Conservation (phyloP, 2,113 vertebrate genomes). For the Hypanus sabinus region DNA sequence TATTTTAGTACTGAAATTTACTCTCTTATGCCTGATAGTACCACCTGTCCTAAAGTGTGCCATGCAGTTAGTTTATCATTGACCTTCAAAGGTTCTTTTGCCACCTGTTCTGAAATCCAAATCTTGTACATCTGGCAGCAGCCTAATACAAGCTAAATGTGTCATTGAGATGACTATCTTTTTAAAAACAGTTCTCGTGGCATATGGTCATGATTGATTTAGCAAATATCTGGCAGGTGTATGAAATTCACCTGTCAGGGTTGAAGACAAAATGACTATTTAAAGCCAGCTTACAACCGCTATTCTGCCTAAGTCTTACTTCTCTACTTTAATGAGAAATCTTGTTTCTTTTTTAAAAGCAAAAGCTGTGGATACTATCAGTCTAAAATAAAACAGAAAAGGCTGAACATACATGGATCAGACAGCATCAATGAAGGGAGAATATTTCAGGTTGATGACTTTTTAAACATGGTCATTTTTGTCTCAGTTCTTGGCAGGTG, state of each 20-base stretch:
- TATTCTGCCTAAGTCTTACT: neutral
- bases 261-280: neutral
- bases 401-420: too few relatives aligned
- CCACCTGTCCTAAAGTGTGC: neutral
- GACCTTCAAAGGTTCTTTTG: conserved; percentile 9
- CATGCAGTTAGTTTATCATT: neutral
- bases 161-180: neutral
- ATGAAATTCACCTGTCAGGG: neutral
- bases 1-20: neutral
- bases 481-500: too few relatives aligned
- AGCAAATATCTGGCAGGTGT: conserved; percentile 11
- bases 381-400: too few relatives aligned
- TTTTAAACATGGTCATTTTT: too few relatives aligned
- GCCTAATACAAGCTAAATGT: neutral
- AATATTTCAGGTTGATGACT: too few relatives aligned
- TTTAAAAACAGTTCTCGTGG: neutral
- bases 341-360: too few relatives aligned
- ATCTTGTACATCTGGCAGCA: neutral
- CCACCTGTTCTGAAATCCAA: neutral
- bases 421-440: too few relatives aligned
- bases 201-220: neutral
- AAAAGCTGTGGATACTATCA: too few relatives aligned
- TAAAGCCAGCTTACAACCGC: neutral
- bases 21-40: neutral
- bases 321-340: neutral